A percentile compares a stretch with the other conserved stretches of the same genome.
Conservation (phyloP, 2,113 vertebrate genomes). For the Paradisaea rubra region DNA sequence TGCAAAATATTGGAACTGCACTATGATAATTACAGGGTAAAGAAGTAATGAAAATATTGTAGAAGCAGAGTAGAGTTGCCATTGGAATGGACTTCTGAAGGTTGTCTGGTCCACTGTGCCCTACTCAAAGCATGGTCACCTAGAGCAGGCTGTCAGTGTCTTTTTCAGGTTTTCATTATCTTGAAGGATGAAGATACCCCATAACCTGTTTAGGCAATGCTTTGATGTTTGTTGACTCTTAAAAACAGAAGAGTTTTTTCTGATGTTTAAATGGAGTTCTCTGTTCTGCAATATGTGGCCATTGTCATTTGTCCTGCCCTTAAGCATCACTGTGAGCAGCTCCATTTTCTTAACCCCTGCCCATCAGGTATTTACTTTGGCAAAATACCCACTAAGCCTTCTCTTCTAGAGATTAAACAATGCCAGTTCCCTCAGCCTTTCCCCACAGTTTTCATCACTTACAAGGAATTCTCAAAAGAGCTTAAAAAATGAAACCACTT, state of each 20-base stretch:
- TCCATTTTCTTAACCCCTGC: background rate
- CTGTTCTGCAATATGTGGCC: background rate
- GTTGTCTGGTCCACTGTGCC: background rate
- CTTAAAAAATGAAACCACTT: background rate
- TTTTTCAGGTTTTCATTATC: background rate
- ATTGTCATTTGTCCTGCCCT: background rate
- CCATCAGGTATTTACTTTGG: background rate
- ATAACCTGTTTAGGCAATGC: background rate
- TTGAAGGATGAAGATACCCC: background rate
- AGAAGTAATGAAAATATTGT: background rate
- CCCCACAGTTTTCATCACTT: background rate
- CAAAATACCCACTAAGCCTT: background rate
- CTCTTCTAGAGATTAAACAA: background rate
- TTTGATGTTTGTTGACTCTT: background rate
- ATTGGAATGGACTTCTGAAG: background rate
- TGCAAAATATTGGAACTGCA: background rate
- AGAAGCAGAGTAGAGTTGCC: background rate
- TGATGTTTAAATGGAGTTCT: background rate
- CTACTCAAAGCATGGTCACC: rapidly evolving
- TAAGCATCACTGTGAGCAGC: background rate
- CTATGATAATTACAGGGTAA: background rate
- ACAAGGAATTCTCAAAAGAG: background rate
- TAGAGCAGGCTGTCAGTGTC: background rate
- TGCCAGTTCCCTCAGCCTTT: background rate
- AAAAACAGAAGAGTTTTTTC: background rate